These are phyloP conservation scores for Corydoras sp. DNA, from an alignment of 2,113 vertebrate species.

Conservation along the genomic window DNA sequence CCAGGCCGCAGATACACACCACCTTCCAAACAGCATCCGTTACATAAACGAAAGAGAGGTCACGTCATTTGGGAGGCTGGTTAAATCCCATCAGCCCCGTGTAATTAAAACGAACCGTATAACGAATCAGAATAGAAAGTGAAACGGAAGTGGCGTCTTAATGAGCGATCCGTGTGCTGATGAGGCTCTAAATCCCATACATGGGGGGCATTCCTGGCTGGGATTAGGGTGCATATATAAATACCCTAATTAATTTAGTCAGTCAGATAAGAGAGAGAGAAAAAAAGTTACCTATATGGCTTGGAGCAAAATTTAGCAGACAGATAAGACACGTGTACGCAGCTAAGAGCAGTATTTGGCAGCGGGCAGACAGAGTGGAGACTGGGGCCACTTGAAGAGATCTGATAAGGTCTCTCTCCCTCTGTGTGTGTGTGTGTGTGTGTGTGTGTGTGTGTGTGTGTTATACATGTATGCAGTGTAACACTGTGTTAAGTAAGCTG, in stretches of 20 bases:
- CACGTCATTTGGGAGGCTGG: no score
- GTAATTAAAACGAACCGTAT: neutral
- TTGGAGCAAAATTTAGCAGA: conserved; percentile 44
- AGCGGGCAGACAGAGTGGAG: conserved; percentile 72
- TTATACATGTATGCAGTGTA: conserved; percentile 7
- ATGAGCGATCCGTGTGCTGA: conserved; percentile 23
- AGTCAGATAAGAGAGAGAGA: conserved; percentile 27
- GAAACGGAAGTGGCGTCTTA: conserved; percentile 33
- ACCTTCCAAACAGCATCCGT: no score
- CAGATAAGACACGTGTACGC: conserved; percentile 55
- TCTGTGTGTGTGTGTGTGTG: neutral
- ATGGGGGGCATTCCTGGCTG: conserved; percentile 1
- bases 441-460: conserved; percentile 23
- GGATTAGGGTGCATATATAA: conserved; percentile 28
- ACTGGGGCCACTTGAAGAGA: conserved; percentile 60
- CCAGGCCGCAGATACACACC: no score
- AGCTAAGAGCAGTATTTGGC: conserved; percentile 47
- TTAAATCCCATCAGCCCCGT: neutral
- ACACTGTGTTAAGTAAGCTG: neutral
- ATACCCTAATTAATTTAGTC: conserved; percentile 14
- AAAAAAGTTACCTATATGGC: conserved; percentile 27
- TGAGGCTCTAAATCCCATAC: conserved; percentile 20
- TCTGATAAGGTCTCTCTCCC: conserved; percentile 55
- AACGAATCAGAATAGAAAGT: conserved; percentile 9
- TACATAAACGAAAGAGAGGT: no score